Base-by-base conservation (phyloP, 1,140 invertebrate species). In the Heliconius congener region DNA sequence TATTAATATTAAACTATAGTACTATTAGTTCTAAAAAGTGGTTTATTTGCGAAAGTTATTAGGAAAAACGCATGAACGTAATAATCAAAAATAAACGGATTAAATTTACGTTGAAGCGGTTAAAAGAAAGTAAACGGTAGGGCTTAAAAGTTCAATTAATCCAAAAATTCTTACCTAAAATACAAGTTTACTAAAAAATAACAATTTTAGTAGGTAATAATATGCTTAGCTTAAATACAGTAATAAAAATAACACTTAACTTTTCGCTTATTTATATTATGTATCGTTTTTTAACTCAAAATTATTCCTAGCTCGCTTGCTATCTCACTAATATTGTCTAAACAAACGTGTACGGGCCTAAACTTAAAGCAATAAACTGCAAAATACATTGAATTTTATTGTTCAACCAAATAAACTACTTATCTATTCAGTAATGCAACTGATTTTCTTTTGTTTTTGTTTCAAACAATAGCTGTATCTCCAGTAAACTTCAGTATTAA, bases 391-490 rank as follows among this genome's bases (percentile, higher is more conserved):
- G 19, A 9, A 60, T 23, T 23, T 23, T 60, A 57, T 3, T 11
- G n/a, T 60, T 60, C 19, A n/a, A 23, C 55, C 6, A 23, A 60
- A 60, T 60, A 60, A 60, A 27, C 9, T 11, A 60, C 55, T 23
- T 60, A 30, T 30, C 3, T 66, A 30, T 30, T 66, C 60, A 66
- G 60, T 30, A 66, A 66, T 66, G 60, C 60, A 66, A 30, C 60
- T 66, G 55, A 27, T 66, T 66, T 13, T 66, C 60, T n/a, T 66
- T 66, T 23, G 60, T 30, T 30, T 30, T 66, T 66, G 23, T 27
- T 66, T 66, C 11, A n/a, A 66, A 66, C 60, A 30, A 66, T 66
- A 66, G n/a, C 60, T 66, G 60, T 66, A 66, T 30, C 60, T 66
- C 11, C 60, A 66, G 60, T 30, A 66, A 66, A 66, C 30, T 66